phyloP scores from a whole-genome alignment of 2,113 vertebrate genomes.

The Psammodynastes pulverulentus region DNA sequence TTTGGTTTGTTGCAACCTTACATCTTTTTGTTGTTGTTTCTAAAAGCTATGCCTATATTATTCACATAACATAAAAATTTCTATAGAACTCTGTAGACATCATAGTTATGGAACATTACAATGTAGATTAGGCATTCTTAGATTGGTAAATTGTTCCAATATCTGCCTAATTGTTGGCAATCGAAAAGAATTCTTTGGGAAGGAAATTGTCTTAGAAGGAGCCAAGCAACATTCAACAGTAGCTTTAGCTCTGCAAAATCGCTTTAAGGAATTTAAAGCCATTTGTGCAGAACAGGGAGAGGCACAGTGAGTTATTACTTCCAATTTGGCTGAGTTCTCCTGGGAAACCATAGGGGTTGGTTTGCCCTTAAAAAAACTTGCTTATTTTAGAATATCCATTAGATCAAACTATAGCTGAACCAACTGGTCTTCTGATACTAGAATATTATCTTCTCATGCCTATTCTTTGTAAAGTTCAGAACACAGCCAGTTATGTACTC shows the following conservation, averaged over 20 bases:
- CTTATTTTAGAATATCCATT: not conserved
- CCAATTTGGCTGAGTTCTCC: not conserved
- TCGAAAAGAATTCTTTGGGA: not conserved
- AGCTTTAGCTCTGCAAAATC: conserved; percentile 11
- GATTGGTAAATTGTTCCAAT: not conserved
- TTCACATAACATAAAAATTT: too few relatives aligned
- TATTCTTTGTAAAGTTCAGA: not conserved
- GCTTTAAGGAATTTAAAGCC: conserved; percentile 6
- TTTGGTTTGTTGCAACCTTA: not conserved
- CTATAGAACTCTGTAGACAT: not conserved
- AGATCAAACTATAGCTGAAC: not conserved
- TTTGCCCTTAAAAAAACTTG: not conserved
- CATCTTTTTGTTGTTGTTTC: not conserved
- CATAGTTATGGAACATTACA: not conserved
- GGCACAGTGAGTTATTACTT: not conserved
- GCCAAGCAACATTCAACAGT: conserved; percentile 14
- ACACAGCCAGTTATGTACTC: not conserved
- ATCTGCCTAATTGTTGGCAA: not conserved
- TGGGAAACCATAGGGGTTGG: not conserved
- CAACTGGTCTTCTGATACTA: not conserved
- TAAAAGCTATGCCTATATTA: not conserved
- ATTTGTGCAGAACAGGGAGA: not conserved
- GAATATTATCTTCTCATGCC: not conserved
- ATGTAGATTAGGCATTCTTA: conserved; percentile 6
- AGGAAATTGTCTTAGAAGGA: not conserved